phyloP scores from a whole-genome alignment of 2,113 vertebrate species.

The Xyliphius kryptos region DNA sequence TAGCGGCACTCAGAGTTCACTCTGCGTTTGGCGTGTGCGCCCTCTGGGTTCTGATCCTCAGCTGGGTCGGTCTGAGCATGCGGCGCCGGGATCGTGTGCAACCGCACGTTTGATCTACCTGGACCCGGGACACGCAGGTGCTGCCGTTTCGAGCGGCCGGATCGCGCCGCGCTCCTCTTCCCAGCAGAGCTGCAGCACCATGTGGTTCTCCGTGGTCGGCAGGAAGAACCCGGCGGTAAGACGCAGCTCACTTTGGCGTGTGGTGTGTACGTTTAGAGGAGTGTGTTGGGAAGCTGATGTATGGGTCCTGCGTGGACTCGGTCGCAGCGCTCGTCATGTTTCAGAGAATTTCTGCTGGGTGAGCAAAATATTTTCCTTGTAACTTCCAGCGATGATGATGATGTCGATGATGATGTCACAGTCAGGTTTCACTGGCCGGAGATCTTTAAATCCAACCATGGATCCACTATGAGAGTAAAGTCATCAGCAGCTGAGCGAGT shows the following conservation, averaged over 20 bases:
- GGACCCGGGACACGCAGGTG: background rate
- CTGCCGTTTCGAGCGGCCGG: background rate
- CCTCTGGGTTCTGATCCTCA: no score
- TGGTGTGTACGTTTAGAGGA: constrained; percentile 16
- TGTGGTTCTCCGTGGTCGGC: constrained; percentile 98
- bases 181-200: constrained; percentile 53
- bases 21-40: background rate
- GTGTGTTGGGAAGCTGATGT: background rate
- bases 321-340: no score
- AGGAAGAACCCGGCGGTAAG: constrained; percentile 75
- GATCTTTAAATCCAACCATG: no score
- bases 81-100: constrained; percentile 29
- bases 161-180: background rate
- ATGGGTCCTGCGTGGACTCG: no score
- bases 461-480: no score
- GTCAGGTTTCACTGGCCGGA: no score
- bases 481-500: no score
- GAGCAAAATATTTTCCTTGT: no score
- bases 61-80: constrained; percentile 19
- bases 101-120: background rate
- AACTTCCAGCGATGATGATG: no score
- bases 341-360: no score
- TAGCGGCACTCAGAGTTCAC: constrained; percentile 38
- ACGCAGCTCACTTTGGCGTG: constrained; percentile 34
- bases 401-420: no score